A percentile compares a stretch with the other conserved stretches of the same genome.
phyloP scores from a whole-genome alignment of 2,113 vertebrate species.

The Apteryx owenii region DNA sequence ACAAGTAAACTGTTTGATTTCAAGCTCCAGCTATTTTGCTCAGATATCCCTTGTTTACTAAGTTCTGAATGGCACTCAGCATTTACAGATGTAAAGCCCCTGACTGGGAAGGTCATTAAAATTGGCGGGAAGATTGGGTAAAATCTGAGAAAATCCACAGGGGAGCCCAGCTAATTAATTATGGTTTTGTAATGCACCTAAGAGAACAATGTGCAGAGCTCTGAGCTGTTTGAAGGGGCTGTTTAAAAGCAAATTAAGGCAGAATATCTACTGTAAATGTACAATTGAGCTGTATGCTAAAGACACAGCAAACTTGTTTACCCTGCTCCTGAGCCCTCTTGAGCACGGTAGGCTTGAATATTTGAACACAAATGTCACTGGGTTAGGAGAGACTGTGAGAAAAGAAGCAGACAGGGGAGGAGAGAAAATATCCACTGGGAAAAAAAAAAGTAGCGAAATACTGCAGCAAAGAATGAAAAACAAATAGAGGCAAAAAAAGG shows the following conservation, averaged over 20 bases:
- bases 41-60: conserved; percentile 58
- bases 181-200: conserved; percentile 65
- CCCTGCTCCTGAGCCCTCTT: conserved; percentile 34
- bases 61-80: conserved; percentile 57
- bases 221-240: conserved; percentile 64
- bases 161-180: conserved; percentile 70
- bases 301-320: conserved; percentile 58
- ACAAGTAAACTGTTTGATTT: conserved; percentile 67
- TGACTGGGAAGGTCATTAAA: conserved; percentile 73
- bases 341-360: conserved; percentile 20
- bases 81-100: conserved; percentile 70
- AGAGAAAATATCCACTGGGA: neutral
- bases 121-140: conserved; percentile 62
- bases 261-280: conserved; percentile 71
- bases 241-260: conserved; percentile 72
- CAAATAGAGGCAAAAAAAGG: neutral
- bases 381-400: conserved; percentile 15
- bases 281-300: conserved; percentile 49
- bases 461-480: conserved; percentile 14
- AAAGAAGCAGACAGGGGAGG: neutral
- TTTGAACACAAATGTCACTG: conserved; percentile 1
- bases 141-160: conserved; percentile 72
- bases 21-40: conserved; percentile 49
- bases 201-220: conserved; percentile 53
- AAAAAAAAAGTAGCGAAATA: neutral